Percentiles rank a stretch among this genome's conserved stretches.
Conservation (phyloP, 2,113 vertebrate genomes). For the Albula glossodonta region DNA sequence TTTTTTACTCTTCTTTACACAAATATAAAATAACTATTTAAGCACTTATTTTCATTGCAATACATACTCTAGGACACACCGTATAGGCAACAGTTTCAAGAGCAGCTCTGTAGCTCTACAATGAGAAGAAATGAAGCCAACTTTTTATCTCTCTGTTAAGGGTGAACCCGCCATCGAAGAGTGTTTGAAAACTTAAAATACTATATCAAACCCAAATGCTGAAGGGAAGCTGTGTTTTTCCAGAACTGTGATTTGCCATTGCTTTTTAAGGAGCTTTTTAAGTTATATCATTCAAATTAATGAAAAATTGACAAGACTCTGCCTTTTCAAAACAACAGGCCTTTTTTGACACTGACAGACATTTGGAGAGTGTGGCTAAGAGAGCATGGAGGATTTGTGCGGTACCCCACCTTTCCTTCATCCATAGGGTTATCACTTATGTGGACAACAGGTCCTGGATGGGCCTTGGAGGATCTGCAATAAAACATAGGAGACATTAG, state of each 20-base stretch:
- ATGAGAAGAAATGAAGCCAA: background rate
- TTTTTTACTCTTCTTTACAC: background rate
- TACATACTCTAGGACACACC: background rate
- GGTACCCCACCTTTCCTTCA: constrained; percentile 82
- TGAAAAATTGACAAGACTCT: background rate
- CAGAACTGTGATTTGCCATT: background rate
- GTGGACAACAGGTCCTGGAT: constrained; percentile 95
- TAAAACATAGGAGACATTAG: too few relatives aligned
- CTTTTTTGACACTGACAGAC: too few relatives aligned
- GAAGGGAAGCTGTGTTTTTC: background rate
- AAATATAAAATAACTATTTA: background rate
- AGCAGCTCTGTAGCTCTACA: background rate
- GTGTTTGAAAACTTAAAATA: constrained; percentile 13
- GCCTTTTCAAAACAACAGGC: background rate
- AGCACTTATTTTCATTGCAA: too few relatives aligned
- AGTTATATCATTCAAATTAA: too few relatives aligned
- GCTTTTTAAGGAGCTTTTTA: background rate
- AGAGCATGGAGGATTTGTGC: background rate
- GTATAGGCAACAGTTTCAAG: background rate
- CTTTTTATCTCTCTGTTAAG: background rate
- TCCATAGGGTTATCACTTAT: constrained; percentile 99
- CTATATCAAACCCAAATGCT: background rate
- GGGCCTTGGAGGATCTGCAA: constrained; percentile 92
- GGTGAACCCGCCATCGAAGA: background rate
- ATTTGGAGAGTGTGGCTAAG: background rate